Evolutionary conservation across 2,797 vertebrate genomes (phyloP).

Genomic region (Mormyrops boulengeri): DNA sequence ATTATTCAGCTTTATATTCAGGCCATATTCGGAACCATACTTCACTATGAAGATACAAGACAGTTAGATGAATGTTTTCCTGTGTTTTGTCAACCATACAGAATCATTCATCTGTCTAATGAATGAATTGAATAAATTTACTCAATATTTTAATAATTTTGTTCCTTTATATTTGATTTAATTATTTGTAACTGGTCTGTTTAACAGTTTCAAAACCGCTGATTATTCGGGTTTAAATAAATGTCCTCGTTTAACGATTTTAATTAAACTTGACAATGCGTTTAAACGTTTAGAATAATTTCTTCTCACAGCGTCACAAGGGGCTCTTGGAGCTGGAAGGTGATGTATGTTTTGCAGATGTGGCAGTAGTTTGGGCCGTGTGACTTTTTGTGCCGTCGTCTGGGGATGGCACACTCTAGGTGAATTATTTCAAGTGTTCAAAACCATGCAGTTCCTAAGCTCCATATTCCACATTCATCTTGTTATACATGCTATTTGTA

Average conservation of each 20-base stretch:
- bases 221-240: neutral
- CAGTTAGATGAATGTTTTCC: conserved; percentile 22
- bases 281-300: neutral
- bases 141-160: neutral
- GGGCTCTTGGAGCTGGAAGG: neutral
- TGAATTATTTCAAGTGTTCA: neutral
- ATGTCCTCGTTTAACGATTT: neutral
- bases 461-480: neutral
- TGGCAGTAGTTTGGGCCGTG: neutral
- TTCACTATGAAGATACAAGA: conserved; percentile 7
- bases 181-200: neutral
- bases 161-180: neutral
- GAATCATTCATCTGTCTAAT: neutral
- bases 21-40: neutral
- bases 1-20: neutral
- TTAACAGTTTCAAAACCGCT: neutral
- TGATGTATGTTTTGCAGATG: neutral
- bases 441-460: neutral
- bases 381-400: neutral
- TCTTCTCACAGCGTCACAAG: neutral
- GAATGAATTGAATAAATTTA: neutral
- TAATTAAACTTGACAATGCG: neutral
- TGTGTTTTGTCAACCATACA: neutral
- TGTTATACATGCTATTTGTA: neutral
- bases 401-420: neutral